phyloP scores from a whole-genome alignment of 2,797 vertebrate species.

The Spinibarbus caldwelli region DNA sequence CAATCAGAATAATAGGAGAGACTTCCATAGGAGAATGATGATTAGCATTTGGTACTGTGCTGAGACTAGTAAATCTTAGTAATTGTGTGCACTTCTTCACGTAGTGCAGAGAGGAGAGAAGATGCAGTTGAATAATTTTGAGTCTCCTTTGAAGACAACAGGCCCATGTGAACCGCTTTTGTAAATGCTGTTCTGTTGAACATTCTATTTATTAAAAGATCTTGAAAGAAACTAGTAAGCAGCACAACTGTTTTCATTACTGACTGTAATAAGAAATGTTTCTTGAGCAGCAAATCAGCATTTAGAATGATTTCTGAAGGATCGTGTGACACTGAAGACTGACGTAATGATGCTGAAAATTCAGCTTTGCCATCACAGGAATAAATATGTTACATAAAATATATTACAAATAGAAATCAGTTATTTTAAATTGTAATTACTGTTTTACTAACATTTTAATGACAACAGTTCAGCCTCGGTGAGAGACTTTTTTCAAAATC shows the following conservation, averaged over 20 bases:
- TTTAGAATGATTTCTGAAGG: not conserved
- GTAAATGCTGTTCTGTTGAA: not conserved
- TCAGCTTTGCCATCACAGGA: too few relatives aligned
- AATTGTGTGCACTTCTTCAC: slow-evolving; percentile 1
- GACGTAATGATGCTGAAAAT: too few relatives aligned
- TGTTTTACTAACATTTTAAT: too few relatives aligned
- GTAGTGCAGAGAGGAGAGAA: not conserved
- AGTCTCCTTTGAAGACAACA: not conserved
- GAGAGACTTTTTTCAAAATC: too few relatives aligned
- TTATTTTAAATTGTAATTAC: too few relatives aligned
- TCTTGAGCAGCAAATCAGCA: not conserved
- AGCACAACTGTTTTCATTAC: not conserved
- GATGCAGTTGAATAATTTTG: not conserved
- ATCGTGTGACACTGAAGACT: too few relatives aligned
- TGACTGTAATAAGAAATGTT: not conserved
- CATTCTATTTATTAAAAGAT: not conserved
- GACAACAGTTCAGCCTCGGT: too few relatives aligned
- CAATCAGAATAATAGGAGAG: slow-evolving; percentile 22
- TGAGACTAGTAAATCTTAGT: slow-evolving; percentile 7
- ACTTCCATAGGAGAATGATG: slow-evolving; percentile 25
- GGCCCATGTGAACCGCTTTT: not conserved
- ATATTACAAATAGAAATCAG: too few relatives aligned
- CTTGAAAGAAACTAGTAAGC: not conserved
- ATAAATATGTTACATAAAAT: too few relatives aligned
- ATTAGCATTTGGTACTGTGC: slow-evolving; percentile 37